phyloP scores from a whole-genome alignment of 2,113 vertebrate species.

The Menura novaehollandiae region DNA sequence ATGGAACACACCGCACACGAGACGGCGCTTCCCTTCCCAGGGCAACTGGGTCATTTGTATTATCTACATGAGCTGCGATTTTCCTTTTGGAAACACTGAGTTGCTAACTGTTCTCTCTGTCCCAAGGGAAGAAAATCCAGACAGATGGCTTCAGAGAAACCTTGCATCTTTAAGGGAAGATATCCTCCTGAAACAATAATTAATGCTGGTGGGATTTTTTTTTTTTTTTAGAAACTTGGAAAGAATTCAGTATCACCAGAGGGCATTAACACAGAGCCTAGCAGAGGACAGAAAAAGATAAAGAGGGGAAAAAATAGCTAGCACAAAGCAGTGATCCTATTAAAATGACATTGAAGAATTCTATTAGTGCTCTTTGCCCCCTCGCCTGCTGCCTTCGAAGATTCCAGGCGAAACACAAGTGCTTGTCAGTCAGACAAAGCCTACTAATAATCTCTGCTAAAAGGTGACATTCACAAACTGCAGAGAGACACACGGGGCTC shows the following conservation, averaged over 20 bases:
- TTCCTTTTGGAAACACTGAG: slow-evolving; percentile 32
- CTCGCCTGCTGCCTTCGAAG: slow-evolving; percentile 12
- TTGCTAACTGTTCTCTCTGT: slow-evolving; percentile 24
- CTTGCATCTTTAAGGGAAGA: slow-evolving; percentile 42
- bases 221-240: not conserved
- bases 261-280: slow-evolving; percentile 46
- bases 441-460: not conserved
- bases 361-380: slow-evolving; percentile 51
- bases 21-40: slow-evolving; percentile 9
- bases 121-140: not conserved
- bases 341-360: slow-evolving; percentile 54
- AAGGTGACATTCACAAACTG: slow-evolving; percentile 1
- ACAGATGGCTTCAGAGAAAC: slow-evolving; percentile 48
- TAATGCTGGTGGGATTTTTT: not conserved
- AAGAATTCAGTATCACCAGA: slow-evolving; percentile 50
- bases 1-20: not conserved
- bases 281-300: slow-evolving; percentile 38
- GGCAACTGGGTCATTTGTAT: slow-evolving; percentile 33
- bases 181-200: slow-evolving; percentile 49
- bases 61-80: not conserved
- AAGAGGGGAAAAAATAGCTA: slow-evolving; percentile 1
- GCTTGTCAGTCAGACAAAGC: slow-evolving; percentile 33
- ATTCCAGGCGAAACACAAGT: not conserved
- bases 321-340: slow-evolving; percentile 38
- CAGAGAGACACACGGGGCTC: not conserved